Conservation (phyloP, 1,140 invertebrate species). For the Asobara japonica region DNA sequence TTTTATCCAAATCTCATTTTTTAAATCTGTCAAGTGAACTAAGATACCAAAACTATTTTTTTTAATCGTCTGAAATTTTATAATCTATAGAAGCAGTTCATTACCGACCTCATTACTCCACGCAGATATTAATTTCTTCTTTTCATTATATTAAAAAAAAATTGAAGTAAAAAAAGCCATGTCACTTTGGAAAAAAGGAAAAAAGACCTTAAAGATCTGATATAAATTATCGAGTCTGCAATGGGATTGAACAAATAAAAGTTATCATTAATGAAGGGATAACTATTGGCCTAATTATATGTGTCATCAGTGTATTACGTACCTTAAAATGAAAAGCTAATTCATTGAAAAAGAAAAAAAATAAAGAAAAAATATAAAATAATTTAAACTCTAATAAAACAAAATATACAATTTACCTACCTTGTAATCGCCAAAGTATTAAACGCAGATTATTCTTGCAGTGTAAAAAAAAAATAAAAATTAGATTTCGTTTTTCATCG, state of each 20-base stretch:
- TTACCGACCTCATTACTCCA: neutral
- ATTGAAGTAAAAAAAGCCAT: too few species aligned
- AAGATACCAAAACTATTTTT: too few species aligned
- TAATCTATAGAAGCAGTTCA: neutral
- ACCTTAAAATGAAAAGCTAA: constrained; percentile 29
- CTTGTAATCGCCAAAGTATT: constrained; percentile 11
- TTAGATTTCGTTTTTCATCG: neutral
- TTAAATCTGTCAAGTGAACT: too few species aligned
- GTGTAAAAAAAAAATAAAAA: neutral
- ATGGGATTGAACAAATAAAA: constrained; percentile 14
- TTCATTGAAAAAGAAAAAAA: neutral
- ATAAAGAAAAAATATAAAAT: neutral
- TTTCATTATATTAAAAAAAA: neutral
- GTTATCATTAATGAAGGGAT: constrained; percentile 32
- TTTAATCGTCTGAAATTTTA: neutral
- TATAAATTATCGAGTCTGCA: neutral
- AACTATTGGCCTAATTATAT: constrained; percentile 48
- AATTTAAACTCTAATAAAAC: constrained; percentile 12
- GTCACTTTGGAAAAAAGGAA: too few species aligned
- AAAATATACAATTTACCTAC: constrained; percentile 15
- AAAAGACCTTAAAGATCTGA: neutral
- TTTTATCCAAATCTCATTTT: too few species aligned
- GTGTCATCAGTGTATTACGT: constrained; percentile 47
- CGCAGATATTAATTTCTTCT: neutral
- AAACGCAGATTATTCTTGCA: neutral